Evolutionary conservation across 2,113 vertebrate species (phyloP), one percentile per base, ranked within the genome.

Genomic region (Sula dactylatra): DNA sequence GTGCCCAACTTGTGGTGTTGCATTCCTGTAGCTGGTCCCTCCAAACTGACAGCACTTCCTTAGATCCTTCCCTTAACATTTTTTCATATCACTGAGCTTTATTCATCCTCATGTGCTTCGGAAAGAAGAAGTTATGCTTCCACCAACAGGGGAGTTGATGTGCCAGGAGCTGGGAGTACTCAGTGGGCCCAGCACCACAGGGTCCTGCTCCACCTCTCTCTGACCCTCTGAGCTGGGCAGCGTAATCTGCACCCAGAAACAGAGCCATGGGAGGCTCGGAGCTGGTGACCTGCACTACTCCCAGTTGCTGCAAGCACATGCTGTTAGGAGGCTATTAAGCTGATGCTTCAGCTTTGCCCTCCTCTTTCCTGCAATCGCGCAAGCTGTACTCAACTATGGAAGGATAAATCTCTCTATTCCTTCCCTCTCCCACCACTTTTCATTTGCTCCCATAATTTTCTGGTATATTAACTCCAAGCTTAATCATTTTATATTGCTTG

Each of bases 371-470:
- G 3, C 8, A 40, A 40, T 40, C 29, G 19, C 34, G 36, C 62
- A 85, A 66, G 27, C 65, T 84, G 9, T 56, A 26, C 58, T 47
- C 56, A 69, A 72, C 29, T 73, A n/a, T 45, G 92, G 90, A 94
- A 74, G 59, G 79, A 90, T 49, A 52, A 79, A 56, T 77, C 50
- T 93, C 76, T 89, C 5, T 58, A 38, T 82, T 94, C 81, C 78
- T 95, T 96, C 85, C 82, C 3, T 82, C 54, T 96, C 47, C 40
- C 71, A 76, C 88, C 82, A 82, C 79, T 93, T 94, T 94, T 96
- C 17, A 64, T 95, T 97, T 97, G 93, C 84, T 88, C 82, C 61
- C 95, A 96, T 94, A 83, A 79, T 85, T 92, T 96, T 91, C 82
- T 93, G 69, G n/a, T 94, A 42, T 94, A 93, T 92, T 93, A 94